phyloP scores from a whole-genome alignment of 2,797 vertebrate species.

The Lagodon rhomboides region DNA sequence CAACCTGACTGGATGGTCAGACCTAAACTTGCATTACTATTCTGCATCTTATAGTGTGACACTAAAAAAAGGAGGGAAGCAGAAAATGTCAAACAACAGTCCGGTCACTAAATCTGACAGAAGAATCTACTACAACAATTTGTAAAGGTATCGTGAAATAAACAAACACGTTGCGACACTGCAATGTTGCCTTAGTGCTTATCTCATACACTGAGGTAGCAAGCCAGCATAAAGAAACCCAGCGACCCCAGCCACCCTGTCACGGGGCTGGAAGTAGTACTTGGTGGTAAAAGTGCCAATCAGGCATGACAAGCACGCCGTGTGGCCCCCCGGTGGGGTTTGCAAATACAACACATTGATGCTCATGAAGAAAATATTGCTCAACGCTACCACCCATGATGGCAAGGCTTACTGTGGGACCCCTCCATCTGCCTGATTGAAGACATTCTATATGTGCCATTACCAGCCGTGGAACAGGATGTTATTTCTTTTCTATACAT shows the following conservation, averaged over 20 bases:
- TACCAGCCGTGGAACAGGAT: background rate
- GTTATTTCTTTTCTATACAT: constrained; percentile 1
- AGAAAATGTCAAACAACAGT: background rate
- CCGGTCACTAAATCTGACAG: background rate
- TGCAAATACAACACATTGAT: background rate
- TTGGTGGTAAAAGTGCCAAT: background rate
- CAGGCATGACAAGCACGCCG: background rate
- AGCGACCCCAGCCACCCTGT: background rate
- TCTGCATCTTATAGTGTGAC: background rate
- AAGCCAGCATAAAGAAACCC: background rate
- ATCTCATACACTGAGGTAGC: background rate
- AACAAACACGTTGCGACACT: background rate
- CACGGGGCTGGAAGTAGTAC: background rate
- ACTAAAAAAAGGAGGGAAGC: background rate
- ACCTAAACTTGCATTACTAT: background rate
- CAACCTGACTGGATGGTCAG: background rate
- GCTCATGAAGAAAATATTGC: background rate
- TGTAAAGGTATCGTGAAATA: background rate
- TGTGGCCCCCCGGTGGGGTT: background rate
- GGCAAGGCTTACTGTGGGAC: background rate
- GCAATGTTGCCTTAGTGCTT: background rate
- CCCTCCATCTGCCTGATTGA: background rate
- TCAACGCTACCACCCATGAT: background rate
- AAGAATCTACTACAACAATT: background rate
- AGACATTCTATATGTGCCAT: too few relatives aligned